Evolutionary conservation across 2,888 invertebrate genomes (phyloP).

Genomic region (Agrenia bidenticulata): DNA sequence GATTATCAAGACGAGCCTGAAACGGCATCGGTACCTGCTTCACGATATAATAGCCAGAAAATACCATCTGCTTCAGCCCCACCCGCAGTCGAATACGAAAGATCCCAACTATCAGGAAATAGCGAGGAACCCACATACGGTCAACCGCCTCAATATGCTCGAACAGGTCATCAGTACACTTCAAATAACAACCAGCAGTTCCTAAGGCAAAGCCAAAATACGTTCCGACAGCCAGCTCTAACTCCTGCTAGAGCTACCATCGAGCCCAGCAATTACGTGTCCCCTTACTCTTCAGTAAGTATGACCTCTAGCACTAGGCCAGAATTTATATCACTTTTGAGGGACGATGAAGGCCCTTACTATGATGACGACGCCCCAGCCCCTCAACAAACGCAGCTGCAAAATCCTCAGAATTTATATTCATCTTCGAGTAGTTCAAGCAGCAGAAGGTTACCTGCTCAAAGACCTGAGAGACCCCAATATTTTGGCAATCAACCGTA

Average conservation of each 20-base stretch:
- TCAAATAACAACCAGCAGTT: not conserved
- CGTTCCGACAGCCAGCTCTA: not conserved
- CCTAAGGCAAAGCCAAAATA: not conserved
- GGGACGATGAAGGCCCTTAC: slow-evolving; percentile 37
- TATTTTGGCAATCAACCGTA: not conserved
- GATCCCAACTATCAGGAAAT: not conserved
- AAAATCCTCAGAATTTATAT: not conserved
- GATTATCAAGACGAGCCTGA: slow-evolving; percentile 20
- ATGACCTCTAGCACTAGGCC: slow-evolving; percentile 20
- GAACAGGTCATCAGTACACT: not conserved
- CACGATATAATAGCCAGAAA: slow-evolving; percentile 4
- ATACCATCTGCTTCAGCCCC: not conserved
- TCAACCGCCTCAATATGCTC: not conserved
- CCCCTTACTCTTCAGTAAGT: slow-evolving; percentile 17
- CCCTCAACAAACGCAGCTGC: not conserved
- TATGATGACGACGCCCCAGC: slow-evolving; percentile 4
- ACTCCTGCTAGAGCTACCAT: not conserved
- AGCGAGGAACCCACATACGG: not conserved
- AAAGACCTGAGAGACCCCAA: slow-evolving; percentile 4
- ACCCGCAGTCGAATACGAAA: not conserved
- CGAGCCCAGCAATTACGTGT: not conserved
- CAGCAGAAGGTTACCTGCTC: slow-evolving; percentile 2
- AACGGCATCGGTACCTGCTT: not conserved
- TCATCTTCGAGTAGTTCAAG: slow-evolving; percentile 4
- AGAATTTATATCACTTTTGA: slow-evolving; percentile 42